phyloP scores from a whole-genome alignment of 1,140 invertebrate genomes.

The Trissolcus basalis region DNA sequence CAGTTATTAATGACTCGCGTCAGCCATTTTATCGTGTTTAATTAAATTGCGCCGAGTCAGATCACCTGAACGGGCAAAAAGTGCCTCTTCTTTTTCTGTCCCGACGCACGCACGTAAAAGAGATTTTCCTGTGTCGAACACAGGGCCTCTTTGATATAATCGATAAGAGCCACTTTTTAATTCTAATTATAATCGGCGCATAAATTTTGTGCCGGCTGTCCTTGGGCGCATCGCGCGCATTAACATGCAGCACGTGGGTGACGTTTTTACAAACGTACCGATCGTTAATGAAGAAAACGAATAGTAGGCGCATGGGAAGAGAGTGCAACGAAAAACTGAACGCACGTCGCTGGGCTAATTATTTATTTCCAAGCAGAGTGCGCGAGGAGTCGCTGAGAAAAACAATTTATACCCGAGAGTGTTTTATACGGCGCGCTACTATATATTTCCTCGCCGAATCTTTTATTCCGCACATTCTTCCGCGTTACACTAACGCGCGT shows the following conservation, averaged over 20 bases:
- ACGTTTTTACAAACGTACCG: conserved; percentile 23
- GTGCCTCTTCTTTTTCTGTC: conserved; percentile 9
- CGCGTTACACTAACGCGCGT: not conserved
- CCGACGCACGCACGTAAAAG: conserved; percentile 1
- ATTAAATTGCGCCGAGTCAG: conserved; percentile 33
- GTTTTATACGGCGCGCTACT: conserved; percentile 7
- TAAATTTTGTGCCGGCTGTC: conserved; percentile 19
- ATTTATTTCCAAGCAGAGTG: conserved; percentile 27
- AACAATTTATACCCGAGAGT: conserved; percentile 25
- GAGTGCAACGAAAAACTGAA: not conserved
- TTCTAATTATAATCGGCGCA: conserved; percentile 32
- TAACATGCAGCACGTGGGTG: conserved; percentile 30
- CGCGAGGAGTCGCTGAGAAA: not conserved
- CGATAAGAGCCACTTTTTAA: conserved; percentile 25
- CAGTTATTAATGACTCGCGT: conserved; percentile 30
- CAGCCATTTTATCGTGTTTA: conserved; percentile 28
- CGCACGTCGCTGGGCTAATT: conserved; percentile 23
- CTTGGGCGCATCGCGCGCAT: conserved; percentile 2
- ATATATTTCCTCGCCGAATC: conserved; percentile 19
- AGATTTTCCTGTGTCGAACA: conserved; percentile 16
- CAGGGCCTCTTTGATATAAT: conserved; percentile 6
- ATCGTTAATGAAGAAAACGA: conserved; percentile 33
- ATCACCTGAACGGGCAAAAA: conserved; percentile 11
- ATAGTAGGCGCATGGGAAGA: not conserved
- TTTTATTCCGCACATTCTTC: conserved; percentile 22